Base-by-base conservation (phyloP, 2,888 invertebrate species). In the Caenorhabditis wallacei region DNA sequence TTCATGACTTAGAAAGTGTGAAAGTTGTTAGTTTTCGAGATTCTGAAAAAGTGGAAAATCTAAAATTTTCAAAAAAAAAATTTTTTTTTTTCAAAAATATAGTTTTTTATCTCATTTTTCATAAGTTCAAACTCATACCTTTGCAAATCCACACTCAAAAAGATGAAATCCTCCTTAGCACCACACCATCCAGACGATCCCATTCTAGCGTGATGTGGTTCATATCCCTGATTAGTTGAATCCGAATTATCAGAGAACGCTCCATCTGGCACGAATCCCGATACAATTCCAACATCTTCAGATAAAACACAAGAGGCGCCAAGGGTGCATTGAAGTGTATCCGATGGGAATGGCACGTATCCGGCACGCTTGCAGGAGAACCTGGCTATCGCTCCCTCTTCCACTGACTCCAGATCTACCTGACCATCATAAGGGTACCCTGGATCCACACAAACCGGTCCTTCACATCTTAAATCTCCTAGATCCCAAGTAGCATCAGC, bases 401-500 rank as follows among this genome's bases (percentile, higher is more conserved):
- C 94, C 83, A 94, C 94, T 54, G 94, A 94, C n/a, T 92, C 91
- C 54, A 97, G 94, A 48, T 95, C 93, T 93, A 97, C 97, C 85
- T 94, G 94, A 24, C 97, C 97, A 93, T 97, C 97, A 81, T 96
- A 95, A 0, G 97, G 97, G 90, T 96, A 94, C 0, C 97, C 96
- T 0, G 97, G 97, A 93, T 98, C 97, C 92, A 96, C 96, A 92
- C 97, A 97, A 1, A 97, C 97, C 2, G 97, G 97, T 22, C 97
- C 98, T 94, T 97, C 97, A 92, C 98, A 98, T 70, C 96, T 94
- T 64, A 98, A 94, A 92, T 97, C 96, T 35, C 98, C 98, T 92
- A 98, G 97, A 93, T 98, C 98, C 98, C 98, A 98, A 82, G 96
- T 95, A 1, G 96, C 96, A 91, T 96, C 96, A 0, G 95, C 95